Evolutionary conservation across 2,797 vertebrate species (phyloP).

Genomic region (Chromis chromis): DNA sequence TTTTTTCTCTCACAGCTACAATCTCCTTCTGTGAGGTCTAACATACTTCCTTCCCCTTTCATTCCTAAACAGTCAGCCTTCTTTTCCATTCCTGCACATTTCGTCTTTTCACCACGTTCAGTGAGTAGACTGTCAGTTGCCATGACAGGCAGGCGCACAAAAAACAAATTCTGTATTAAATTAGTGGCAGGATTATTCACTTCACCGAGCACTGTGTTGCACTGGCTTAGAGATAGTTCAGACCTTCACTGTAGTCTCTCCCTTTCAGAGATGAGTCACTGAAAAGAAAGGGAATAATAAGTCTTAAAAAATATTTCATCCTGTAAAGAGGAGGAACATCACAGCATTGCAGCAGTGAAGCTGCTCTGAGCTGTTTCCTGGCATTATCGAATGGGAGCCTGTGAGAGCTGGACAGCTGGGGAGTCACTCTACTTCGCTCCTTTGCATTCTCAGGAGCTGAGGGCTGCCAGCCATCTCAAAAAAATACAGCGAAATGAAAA

Average conservation of each 20-base stretch:
- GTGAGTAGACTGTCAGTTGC: constrained; percentile 64
- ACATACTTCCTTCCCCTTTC: constrained; percentile 63
- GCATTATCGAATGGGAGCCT: constrained; percentile 42
- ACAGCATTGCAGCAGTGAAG: constrained; percentile 30
- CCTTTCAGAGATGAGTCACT: constrained; percentile 62
- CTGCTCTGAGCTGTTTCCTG: constrained; percentile 55
- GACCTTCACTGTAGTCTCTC: constrained; percentile 40
- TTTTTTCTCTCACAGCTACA: constrained; percentile 48
- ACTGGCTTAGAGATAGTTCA: constrained; percentile 50
- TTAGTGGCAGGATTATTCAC: constrained; percentile 69
- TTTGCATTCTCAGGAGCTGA: constrained; percentile 43
- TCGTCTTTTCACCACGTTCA: constrained; percentile 52
- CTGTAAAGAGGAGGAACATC: constrained; percentile 45
- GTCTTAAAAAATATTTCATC: constrained; percentile 57
- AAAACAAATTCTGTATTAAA: constrained; percentile 68
- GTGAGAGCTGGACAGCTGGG: constrained; percentile 45
- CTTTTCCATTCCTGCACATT: constrained; percentile 66
- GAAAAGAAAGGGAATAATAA: constrained; percentile 60
- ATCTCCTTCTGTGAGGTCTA: constrained; percentile 69
- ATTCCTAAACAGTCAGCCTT: constrained; percentile 61
- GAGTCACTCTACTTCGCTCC: constrained; percentile 35
- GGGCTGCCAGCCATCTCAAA: constrained; percentile 44
- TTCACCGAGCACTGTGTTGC: constrained; percentile 56
- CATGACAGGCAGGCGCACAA: constrained; percentile 64
- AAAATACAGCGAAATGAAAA: constrained; percentile 30